Conservation (phyloP, 2,113 vertebrate genomes). For the Tupaia chinensis region DNA sequence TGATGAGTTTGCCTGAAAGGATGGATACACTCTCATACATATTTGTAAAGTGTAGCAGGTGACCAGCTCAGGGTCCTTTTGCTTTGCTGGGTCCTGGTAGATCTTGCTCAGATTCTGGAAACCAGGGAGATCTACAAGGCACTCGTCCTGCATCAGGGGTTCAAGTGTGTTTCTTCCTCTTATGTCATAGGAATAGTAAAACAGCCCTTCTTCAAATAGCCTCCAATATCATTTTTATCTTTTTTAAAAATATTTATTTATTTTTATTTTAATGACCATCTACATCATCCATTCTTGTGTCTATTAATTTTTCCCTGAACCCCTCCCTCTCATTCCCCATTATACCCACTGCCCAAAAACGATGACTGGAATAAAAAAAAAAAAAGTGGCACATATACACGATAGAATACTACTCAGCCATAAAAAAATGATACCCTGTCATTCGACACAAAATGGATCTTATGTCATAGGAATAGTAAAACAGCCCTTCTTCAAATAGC, state of each 20-base stretch:
- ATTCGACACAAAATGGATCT: neutral
- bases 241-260: too few relatives aligned
- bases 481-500: neutral
- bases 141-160: rapidly evolving
- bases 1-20: neutral
- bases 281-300: too few relatives aligned
- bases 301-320: too few relatives aligned
- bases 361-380: too few relatives aligned
- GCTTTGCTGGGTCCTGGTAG: neutral
- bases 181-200: neutral
- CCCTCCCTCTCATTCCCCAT: too few relatives aligned
- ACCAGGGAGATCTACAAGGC: neutral
- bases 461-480: neutral
- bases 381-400: too few relatives aligned
- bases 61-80: neutral
- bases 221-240: too few relatives aligned
- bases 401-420: too few relatives aligned
- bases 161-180: neutral
- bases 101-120: neutral
- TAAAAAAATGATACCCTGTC: too few relatives aligned
- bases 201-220: neutral
- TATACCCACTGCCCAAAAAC: too few relatives aligned
- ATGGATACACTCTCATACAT: rapidly evolving
- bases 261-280: too few relatives aligned
- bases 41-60: neutral